phyloP scores from a whole-genome alignment of 2,888 invertebrate species.

The Melieria crassipennis region DNA sequence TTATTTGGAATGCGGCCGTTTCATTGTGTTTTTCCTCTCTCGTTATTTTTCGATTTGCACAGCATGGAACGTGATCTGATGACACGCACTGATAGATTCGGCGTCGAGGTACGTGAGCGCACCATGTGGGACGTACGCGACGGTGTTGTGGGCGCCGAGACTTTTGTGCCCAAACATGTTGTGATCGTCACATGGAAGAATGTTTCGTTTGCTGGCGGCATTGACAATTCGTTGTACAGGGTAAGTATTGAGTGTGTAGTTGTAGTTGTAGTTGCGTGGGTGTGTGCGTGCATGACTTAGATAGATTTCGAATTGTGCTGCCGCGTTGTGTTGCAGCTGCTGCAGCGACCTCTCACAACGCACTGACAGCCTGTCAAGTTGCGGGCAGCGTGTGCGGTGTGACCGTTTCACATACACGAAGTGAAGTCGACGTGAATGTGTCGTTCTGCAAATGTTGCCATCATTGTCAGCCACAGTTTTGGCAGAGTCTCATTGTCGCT shows the following conservation, averaged over 20 bases:
- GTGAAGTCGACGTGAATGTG: too few relatives aligned
- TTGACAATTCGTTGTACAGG: slow-evolving; percentile 78
- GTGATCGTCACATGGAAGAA: slow-evolving; percentile 96
- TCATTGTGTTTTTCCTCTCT: not conserved
- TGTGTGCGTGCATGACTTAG: not conserved
- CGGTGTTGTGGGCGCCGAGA: slow-evolving; percentile 90
- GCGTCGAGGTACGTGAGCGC: slow-evolving; percentile 86
- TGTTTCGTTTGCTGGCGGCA: slow-evolving; percentile 91
- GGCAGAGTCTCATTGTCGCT: too few relatives aligned
- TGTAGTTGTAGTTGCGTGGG: not conserved
- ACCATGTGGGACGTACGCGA: slow-evolving; percentile 88
- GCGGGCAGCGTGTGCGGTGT: too few relatives aligned
- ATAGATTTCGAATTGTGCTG: not conserved
- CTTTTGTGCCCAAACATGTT: slow-evolving; percentile 91
- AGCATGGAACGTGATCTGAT: slow-evolving; percentile 77
- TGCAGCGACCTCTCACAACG: too few relatives aligned
- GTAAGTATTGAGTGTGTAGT: slow-evolving; percentile 64
- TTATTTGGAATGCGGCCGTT: not conserved
- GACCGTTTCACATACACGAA: too few relatives aligned
- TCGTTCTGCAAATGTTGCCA: too few relatives aligned
- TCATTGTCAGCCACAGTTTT: too few relatives aligned
- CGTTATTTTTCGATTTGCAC: slow-evolving; percentile 3
- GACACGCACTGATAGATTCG: slow-evolving; percentile 81
- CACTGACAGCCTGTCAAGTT: too few relatives aligned
- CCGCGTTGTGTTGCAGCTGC: too few relatives aligned